Evolutionary conservation across 2,797 vertebrate species (phyloP), one percentile per base, ranked within the genome.

Genomic region (Paedocypris micromegethes): DNA sequence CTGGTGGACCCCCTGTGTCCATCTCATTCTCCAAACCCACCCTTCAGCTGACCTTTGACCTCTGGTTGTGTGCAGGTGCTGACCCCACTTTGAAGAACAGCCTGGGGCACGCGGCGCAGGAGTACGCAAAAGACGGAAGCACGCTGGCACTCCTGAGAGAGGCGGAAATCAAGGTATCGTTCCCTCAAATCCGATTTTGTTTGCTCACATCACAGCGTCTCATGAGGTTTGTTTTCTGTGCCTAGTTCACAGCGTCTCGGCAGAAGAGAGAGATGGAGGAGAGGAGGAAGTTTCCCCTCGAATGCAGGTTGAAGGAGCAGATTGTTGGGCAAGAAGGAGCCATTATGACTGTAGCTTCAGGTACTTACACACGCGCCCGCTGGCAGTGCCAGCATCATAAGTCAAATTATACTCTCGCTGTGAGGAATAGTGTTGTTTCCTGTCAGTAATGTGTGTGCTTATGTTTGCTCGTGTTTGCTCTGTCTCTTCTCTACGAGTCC

Each of bases 311-410:
- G 42, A 93, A 89, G 74, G 95, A 98, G 72, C 90, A 97, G 78
- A 97, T 98, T 83, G 93, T 98, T 0, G 94, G 96, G 2, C 96
- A 98, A 83, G 95, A 98, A 86, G 92, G 88, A 0, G 94, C 95
- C 70, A 98, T 98, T 39, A 91, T 93, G 50, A 95, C 91, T 0
- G 95, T 98, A 64, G 94, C 92, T 56, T 94, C 94, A 81, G 96
- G 95, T 95, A 87, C 64, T 54, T 65, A 38, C 65, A 53, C 70
- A 52, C 64, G 72, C 59, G 58, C 52, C 38, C 3, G 4, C 68
- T 51, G 43, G 41, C 43, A 39, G 44, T 59, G 23, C 57, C 23
- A 23, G 23, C 23, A 23, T 23, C 23, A 23, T 23, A 23, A 23
- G 23, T 23, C 23, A 23, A 23, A 23, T 23, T 23, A 23, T 23